These are phyloP conservation scores for Microchirus variegatus DNA, from an alignment of 2,797 vertebrate genomes.

Conservation along the genomic window DNA sequence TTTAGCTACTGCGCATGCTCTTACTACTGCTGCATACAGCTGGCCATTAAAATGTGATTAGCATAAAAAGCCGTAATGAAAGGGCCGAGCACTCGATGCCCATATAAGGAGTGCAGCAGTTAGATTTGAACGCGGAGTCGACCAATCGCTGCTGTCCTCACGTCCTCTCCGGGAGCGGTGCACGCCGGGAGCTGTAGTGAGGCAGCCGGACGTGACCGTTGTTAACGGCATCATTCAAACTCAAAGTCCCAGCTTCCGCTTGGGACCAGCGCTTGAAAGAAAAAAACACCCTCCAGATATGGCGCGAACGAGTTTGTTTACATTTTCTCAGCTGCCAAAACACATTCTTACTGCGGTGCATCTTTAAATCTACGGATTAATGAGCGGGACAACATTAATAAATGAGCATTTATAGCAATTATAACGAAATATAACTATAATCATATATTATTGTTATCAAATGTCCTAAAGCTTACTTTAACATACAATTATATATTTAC, in stretches of 20 bases:
- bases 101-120: slow-evolving; percentile 78
- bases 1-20: slow-evolving; percentile 80
- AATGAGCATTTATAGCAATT: too few relatives aligned
- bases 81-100: slow-evolving; percentile 53
- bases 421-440: too few relatives aligned
- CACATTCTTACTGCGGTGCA: too few relatives aligned
- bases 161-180: slow-evolving; percentile 33
- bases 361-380: too few relatives aligned
- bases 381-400: too few relatives aligned
- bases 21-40: slow-evolving; percentile 80
- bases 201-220: background rate
- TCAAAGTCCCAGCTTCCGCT: slow-evolving; percentile 61
- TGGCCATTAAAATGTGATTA: slow-evolving; percentile 77
- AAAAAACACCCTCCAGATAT: slow-evolving; percentile 62
- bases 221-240: slow-evolving; percentile 25
- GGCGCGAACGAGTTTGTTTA: slow-evolving; percentile 82
- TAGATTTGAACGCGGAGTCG: slow-evolving; percentile 71
- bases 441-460: too few relatives aligned
- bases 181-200: slow-evolving; percentile 71
- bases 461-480: too few relatives aligned
- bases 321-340: slow-evolving; percentile 53
- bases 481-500: too few relatives aligned
- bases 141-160: slow-evolving; percentile 66
- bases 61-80: slow-evolving; percentile 79
- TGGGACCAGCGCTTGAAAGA: slow-evolving; percentile 25